Conservation (phyloP, 2,888 invertebrate genomes). For the Phrixothrix hirtus region DNA sequence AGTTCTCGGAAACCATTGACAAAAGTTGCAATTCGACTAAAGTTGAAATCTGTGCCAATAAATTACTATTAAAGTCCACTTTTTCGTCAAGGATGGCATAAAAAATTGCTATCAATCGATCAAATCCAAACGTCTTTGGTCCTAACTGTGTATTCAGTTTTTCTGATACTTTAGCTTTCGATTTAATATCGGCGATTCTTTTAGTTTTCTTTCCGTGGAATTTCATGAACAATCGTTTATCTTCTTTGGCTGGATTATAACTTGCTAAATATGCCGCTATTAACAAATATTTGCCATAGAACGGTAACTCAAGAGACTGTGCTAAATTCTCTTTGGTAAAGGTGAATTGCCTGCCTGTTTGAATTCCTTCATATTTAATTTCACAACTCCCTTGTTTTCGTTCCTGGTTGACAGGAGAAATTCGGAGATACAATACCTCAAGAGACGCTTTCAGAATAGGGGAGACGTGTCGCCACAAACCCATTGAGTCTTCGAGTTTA, state of each 20-base stretch:
- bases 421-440: conserved; percentile 76
- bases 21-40: conserved; percentile 82
- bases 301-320: conserved; percentile 78
- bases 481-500: conserved; percentile 65
- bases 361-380: conserved; percentile 21
- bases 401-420: conserved; percentile 50
- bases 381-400: conserved; percentile 17
- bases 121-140: conserved; percentile 81
- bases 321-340: conserved; percentile 56
- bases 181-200: conserved; percentile 62
- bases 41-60: conserved; percentile 86
- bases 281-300: conserved; percentile 85
- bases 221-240: conserved; percentile 85
- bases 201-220: conserved; percentile 74
- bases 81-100: conserved; percentile 85
- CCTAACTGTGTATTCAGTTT: conserved; percentile 73
- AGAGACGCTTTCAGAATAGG: conserved; percentile 74
- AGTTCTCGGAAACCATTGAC: conserved; percentile 70
- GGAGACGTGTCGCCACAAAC: conserved; percentile 80
- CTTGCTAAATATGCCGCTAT: conserved; percentile 92
- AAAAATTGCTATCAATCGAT: conserved; percentile 84
- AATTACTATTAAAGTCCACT: conserved; percentile 81
- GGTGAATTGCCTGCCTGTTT: conserved; percentile 26
- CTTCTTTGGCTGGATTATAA: conserved; percentile 87
- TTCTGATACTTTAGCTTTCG: conserved; percentile 63